phyloP scores from a whole-genome alignment of 2,888 invertebrate species.

The Coleophora flavipennella region DNA sequence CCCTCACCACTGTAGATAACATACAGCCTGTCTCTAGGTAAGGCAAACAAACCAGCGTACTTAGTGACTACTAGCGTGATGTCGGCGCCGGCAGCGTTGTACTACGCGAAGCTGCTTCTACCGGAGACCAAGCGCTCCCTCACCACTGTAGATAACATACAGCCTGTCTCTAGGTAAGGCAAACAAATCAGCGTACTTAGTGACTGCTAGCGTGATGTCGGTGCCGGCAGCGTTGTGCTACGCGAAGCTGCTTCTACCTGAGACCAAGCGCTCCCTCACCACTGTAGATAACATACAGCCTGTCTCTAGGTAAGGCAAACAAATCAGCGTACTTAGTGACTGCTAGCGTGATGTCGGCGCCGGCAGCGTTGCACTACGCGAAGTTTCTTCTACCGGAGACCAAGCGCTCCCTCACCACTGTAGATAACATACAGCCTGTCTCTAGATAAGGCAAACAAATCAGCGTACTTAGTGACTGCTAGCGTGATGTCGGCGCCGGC shows the following conservation, averaged over 20 bases:
- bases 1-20: slow-evolving; percentile 82
- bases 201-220: slow-evolving; percentile 96
- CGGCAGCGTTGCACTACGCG: slow-evolving; percentile 90
- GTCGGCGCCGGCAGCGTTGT: slow-evolving; percentile 95
- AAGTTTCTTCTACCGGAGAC: slow-evolving; percentile 96
- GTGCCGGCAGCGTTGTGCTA: slow-evolving; percentile 94
- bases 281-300: slow-evolving; percentile 82
- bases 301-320: slow-evolving; percentile 72
- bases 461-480: slow-evolving; percentile 91
- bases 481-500: slow-evolving; percentile 98
- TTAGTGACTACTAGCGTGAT: slow-evolving; percentile 92
- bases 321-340: slow-evolving; percentile 69
- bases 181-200: slow-evolving; percentile 20
- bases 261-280: slow-evolving; percentile 85
- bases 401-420: slow-evolving; percentile 81
- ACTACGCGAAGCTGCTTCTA: slow-evolving; percentile 90
- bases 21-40: slow-evolving; percentile 81
- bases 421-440: slow-evolving; percentile 81
- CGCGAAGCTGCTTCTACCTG: slow-evolving; percentile 93
- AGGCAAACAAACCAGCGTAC: slow-evolving; percentile 2
- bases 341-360: slow-evolving; percentile 97
- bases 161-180: slow-evolving; percentile 76
- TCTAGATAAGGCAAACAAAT: slow-evolving; percentile 74
- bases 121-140: slow-evolving; percentile 90
- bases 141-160: slow-evolving; percentile 83